These are phyloP conservation scores for Beris chalybata DNA, from an alignment of 2,888 invertebrate genomes.

Conservation along the genomic window DNA sequence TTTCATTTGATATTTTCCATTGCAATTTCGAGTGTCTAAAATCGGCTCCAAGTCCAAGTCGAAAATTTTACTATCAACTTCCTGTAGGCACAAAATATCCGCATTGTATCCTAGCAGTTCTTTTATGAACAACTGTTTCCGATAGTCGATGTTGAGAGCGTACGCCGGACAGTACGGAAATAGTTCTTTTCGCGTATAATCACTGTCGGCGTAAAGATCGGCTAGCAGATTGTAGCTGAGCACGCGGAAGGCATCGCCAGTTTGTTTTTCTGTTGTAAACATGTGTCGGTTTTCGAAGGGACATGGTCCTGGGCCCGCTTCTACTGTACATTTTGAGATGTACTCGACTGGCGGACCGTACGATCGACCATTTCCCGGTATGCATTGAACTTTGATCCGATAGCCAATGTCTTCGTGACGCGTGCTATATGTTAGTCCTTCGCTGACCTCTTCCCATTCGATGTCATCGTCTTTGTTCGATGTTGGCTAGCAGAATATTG, in stretches of 20 bases:
- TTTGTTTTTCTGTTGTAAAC: slow-evolving; percentile 65
- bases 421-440: slow-evolving; percentile 65
- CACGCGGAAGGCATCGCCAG: slow-evolving; percentile 63
- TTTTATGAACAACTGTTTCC: slow-evolving; percentile 81
- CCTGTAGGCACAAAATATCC: slow-evolving; percentile 90
- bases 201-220: slow-evolving; percentile 86
- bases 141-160: slow-evolving; percentile 80
- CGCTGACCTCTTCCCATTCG: slow-evolving; percentile 64
- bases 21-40: slow-evolving; percentile 60
- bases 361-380: slow-evolving; percentile 59
- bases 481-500: slow-evolving; percentile 22
- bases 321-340: slow-evolving; percentile 63
- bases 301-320: slow-evolving; percentile 75
- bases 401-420: slow-evolving; percentile 65
- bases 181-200: slow-evolving; percentile 69
- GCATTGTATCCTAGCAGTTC: slow-evolving; percentile 83
- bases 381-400: slow-evolving; percentile 63
- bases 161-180: slow-evolving; percentile 84
- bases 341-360: slow-evolving; percentile 66
- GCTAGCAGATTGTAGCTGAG: slow-evolving; percentile 90
- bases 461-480: slow-evolving; percentile 47
- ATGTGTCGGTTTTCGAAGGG: slow-evolving; percentile 80
- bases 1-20: slow-evolving; percentile 70
- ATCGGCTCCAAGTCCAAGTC: slow-evolving; percentile 65
- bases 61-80: slow-evolving; percentile 83